Conservation (phyloP, 2,113 vertebrate genomes). For the Semnopithecus entellus region DNA sequence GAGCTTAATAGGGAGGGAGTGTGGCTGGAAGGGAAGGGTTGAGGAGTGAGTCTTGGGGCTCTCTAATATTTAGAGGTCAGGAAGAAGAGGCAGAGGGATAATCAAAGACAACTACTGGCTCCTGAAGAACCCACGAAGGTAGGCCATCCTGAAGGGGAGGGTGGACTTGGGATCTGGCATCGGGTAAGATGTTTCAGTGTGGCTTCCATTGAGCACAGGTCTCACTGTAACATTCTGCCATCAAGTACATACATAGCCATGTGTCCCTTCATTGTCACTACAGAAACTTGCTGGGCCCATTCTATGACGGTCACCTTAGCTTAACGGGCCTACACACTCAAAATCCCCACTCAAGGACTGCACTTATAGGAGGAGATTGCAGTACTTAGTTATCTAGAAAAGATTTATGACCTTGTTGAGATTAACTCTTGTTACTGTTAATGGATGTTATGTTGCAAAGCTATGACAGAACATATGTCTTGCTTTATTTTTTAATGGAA, state of each 20-base stretch:
- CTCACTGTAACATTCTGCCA: neutral
- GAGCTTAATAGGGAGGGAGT: neutral
- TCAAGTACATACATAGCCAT: rapidly evolving
- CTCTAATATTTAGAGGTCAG: neutral
- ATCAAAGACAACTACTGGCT: neutral
- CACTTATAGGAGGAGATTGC: neutral
- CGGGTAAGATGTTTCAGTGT: neutral
- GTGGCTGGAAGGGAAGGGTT: neutral
- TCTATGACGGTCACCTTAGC: neutral
- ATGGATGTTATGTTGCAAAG: slow-evolving; percentile 22
- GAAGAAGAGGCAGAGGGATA: neutral
- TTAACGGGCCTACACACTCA: neutral
- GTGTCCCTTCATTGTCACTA: neutral
- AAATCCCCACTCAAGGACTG: neutral
- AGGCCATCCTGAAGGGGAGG: neutral
- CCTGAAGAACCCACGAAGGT: neutral
- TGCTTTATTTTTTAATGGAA: slow-evolving; percentile 61
- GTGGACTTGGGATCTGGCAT: neutral
- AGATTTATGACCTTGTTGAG: slow-evolving; percentile 62
- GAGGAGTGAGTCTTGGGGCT: neutral
- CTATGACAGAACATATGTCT: slow-evolving; percentile 43
- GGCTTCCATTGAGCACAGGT: neutral
- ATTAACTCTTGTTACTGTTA: slow-evolving; percentile 57
- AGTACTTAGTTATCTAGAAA: slow-evolving; percentile 21
- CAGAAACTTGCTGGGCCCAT: neutral